Evolutionary conservation across 2,888 invertebrate species (phyloP).

Genomic region (Panzeria rudis): DNA sequence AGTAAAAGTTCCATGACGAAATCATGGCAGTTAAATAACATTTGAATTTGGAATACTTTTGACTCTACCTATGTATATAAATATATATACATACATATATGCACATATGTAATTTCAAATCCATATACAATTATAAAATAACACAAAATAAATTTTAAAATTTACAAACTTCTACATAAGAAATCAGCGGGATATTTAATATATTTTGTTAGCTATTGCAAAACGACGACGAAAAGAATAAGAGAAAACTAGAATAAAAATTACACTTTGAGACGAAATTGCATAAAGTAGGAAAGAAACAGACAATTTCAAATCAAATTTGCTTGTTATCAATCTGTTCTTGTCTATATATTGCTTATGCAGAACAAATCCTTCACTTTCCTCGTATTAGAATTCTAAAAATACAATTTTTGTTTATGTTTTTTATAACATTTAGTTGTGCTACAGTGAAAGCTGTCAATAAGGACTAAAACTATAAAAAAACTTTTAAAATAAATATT

Average conservation of each 20-base stretch:
- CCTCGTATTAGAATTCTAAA: slow-evolving; percentile 8
- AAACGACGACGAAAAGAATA: slow-evolving; percentile 2
- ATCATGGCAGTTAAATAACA: slow-evolving; percentile 1
- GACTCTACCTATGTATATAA: not conserved
- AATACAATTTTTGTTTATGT: slow-evolving; percentile 17
- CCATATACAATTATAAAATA: not conserved
- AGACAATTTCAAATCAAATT: not conserved
- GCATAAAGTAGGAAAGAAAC: slow-evolving; percentile 18
- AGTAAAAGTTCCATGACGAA: not conserved
- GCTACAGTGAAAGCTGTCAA: slow-evolving; percentile 8
- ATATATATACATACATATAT: not conserved
- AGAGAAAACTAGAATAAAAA: not conserved
- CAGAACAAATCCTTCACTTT: not conserved
- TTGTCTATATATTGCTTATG: slow-evolving; percentile 23
- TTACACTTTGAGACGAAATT: slow-evolving; percentile 18
- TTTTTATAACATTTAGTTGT: not conserved
- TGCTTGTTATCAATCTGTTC: slow-evolving; percentile 17
- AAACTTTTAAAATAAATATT: no score
- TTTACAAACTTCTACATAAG: not conserved
- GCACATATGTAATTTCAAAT: not conserved
- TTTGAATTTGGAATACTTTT: slow-evolving; percentile 19
- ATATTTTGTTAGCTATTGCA: slow-evolving; percentile 15
- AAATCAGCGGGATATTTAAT: slow-evolving; percentile 48
- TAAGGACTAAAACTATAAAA: not conserved
- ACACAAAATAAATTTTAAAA: not conserved